phyloP scores from a whole-genome alignment of 2,888 invertebrate species.

The Sinodicranocentrus sp. region DNA sequence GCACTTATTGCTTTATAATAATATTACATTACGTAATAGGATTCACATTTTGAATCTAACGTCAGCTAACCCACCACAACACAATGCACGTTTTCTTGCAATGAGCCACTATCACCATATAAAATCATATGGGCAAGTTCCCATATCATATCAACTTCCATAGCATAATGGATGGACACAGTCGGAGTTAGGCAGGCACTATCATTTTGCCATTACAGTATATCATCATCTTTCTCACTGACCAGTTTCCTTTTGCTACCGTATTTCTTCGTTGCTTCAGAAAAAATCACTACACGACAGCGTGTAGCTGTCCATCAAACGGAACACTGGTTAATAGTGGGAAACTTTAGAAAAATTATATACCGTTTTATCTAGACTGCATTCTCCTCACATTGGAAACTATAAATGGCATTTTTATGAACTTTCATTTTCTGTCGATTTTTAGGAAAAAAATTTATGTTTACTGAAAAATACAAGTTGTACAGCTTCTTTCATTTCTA shows the following conservation, averaged over 20 bases:
- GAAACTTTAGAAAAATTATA: constrained; percentile 15
- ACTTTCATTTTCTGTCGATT: constrained; percentile 20
- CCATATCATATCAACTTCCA: constrained; percentile 50
- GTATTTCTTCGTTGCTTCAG: constrained; percentile 1
- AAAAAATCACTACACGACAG: constrained; percentile 1
- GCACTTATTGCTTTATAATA: constrained; percentile 60
- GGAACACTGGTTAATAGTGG: constrained; percentile 21
- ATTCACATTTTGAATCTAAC: constrained; percentile 30
- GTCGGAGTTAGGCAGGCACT: not conserved
- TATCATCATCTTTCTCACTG: constrained; percentile 33
- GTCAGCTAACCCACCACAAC: not conserved
- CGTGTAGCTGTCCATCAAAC: constrained; percentile 14
- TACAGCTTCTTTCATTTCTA: too few species aligned
- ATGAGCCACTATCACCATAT: constrained; percentile 27
- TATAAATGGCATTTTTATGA: not conserved
- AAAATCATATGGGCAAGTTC: constrained; percentile 31
- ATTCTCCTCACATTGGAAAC: not conserved
- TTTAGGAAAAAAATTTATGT: too few species aligned
- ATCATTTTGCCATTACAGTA: constrained; percentile 10
- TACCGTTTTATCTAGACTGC: constrained; percentile 36
- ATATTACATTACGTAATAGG: constrained; percentile 50
- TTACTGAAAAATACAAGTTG: too few species aligned
- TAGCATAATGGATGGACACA: constrained; percentile 29
- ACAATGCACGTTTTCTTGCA: not conserved
- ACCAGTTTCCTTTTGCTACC: constrained; percentile 49